phyloP scores from a whole-genome alignment of 2,888 invertebrate genomes.

The Cataglyphis altisquamis region DNA sequence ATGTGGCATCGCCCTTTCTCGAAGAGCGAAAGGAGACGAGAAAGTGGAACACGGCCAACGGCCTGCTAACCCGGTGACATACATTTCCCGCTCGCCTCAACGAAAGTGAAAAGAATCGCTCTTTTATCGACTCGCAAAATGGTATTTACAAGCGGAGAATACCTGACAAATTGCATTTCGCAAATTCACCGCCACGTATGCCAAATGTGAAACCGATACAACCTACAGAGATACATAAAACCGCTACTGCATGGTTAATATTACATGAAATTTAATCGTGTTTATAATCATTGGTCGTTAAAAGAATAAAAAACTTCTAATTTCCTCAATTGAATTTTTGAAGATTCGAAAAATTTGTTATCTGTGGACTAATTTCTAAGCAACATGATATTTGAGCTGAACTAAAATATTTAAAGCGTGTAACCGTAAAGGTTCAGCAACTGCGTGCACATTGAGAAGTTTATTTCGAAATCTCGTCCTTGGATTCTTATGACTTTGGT shows the following conservation, averaged over 20 bases:
- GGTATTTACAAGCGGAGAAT: conserved; percentile 73
- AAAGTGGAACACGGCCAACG: conserved; percentile 85
- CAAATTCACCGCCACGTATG: conserved; percentile 38
- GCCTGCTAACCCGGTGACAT: conserved; percentile 85
- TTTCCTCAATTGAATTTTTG: not conserved
- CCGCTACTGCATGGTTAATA: not conserved
- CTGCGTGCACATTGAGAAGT: conserved; percentile 67
- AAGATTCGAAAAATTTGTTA: not conserved
- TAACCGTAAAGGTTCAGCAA: conserved; percentile 59
- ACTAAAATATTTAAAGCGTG: not conserved
- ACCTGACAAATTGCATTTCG: conserved; percentile 59
- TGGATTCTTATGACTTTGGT: conserved; percentile 74
- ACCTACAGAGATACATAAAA: not conserved
- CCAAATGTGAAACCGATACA: conserved; percentile 31
- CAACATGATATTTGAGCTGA: not conserved
- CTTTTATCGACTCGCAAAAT: conserved; percentile 66
- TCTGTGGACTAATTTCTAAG: not conserved
- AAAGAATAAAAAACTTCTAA: not conserved
- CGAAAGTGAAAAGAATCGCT: conserved; percentile 85
- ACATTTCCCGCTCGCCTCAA: conserved; percentile 83
- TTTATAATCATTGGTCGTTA: not conserved
- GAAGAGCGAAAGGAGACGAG: conserved; percentile 80
- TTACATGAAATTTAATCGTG: not conserved
- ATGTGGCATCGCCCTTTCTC: conserved; percentile 64
- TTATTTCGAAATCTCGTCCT: conserved; percentile 69